phyloP scores from a whole-genome alignment of 2,888 invertebrate species.

The Clivina fossor region DNA sequence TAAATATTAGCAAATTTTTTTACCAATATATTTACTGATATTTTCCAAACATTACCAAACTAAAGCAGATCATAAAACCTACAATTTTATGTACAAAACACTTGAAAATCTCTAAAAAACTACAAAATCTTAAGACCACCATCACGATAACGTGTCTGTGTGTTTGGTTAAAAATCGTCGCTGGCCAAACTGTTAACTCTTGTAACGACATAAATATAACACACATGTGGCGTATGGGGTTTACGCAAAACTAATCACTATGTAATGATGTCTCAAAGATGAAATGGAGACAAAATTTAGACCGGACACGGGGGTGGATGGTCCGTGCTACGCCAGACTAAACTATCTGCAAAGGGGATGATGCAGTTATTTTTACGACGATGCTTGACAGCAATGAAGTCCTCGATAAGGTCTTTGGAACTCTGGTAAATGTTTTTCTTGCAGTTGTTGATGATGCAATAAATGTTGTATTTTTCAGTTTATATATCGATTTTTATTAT shows the following conservation, averaged over 20 bases:
- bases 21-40: too few relatives aligned
- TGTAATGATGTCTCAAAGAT: not conserved
- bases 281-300: not conserved
- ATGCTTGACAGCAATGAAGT: conserved; percentile 18
- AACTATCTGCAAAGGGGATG: conserved; percentile 34
- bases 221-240: conserved; percentile 23
- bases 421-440: too few relatives aligned
- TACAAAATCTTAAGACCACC: conserved; percentile 20
- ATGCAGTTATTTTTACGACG: conserved; percentile 32
- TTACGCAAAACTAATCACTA: conserved; percentile 8
- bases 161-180: conserved; percentile 31
- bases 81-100: too few relatives aligned
- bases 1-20: too few relatives aligned
- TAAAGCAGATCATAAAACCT: too few relatives aligned
- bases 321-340: conserved; percentile 22
- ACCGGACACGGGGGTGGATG: conserved; percentile 27
- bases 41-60: too few relatives aligned
- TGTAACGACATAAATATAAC: conserved; percentile 33
- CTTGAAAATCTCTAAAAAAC: not conserved
- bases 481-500: too few relatives aligned
- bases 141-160: conserved; percentile 13
- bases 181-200: conserved; percentile 33
- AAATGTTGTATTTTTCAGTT: conserved; percentile 1
- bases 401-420: conserved; percentile 18
- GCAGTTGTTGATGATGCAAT: too few relatives aligned